phyloP scores from a whole-genome alignment of 2,888 invertebrate species.

The Oeneis ivallda region DNA sequence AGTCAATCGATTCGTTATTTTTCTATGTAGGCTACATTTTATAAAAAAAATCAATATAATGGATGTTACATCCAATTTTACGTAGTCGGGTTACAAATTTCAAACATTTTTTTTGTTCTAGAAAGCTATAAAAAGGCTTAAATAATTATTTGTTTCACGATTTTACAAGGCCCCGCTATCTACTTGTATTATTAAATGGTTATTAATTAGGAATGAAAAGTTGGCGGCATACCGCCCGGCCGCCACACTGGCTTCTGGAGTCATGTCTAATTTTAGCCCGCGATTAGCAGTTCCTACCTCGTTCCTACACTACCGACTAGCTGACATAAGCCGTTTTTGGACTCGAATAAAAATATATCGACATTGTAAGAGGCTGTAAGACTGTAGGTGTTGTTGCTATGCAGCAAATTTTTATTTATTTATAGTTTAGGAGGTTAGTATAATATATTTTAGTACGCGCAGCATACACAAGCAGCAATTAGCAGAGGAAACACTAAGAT shows the following conservation, averaged over 20 bases:
- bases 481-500: background rate
- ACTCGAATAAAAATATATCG: constrained; percentile 29
- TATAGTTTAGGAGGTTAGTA: background rate
- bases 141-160: background rate
- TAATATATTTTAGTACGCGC: too few relatives aligned
- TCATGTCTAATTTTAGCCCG: constrained; percentile 33
- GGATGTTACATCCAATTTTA: too few relatives aligned
- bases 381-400: constrained; percentile 17
- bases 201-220: constrained; percentile 21
- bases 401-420: background rate
- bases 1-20: too few relatives aligned
- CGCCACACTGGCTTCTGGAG: constrained; percentile 24
- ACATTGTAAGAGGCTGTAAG: constrained; percentile 16
- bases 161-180: background rate
- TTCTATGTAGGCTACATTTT: too few relatives aligned
- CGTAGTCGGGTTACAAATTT: too few relatives aligned
- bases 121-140: background rate
- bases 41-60: too few relatives aligned
- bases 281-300: constrained; percentile 31
- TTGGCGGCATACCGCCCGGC: constrained; percentile 34
- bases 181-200: constrained; percentile 12
- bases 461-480: background rate
- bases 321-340: constrained; percentile 35
- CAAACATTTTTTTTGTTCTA: too few relatives aligned
- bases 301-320: constrained; percentile 22